Percentiles rank a stretch among this genome's conserved stretches.
These are phyloP conservation scores for Paedocypris sp. DNA, from an alignment of 2,113 vertebrate species.

Conservation along the genomic window DNA sequence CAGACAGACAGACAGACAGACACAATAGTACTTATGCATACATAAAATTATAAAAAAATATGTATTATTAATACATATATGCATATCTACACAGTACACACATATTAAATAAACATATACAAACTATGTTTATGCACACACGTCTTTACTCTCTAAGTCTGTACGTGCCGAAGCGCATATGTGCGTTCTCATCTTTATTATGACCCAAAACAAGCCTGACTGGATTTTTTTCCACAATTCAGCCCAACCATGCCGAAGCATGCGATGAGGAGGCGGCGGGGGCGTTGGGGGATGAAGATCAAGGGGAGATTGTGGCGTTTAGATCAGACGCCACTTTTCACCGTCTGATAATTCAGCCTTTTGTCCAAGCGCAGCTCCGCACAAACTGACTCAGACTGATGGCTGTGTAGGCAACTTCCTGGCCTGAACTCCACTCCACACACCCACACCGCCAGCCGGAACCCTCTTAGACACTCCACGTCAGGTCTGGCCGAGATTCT, in stretches of 20 bases:
- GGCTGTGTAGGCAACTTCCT: constrained; percentile 57
- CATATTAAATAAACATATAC: too few species aligned
- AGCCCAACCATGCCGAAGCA: constrained; percentile 7
- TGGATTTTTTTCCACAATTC: background rate
- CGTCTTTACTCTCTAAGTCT: background rate
- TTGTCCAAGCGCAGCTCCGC: constrained; percentile 36
- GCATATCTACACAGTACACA: too few species aligned
- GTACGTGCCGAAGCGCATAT: background rate
- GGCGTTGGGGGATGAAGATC: constrained; percentile 9
- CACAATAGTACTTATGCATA: too few species aligned
- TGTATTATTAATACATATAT: too few species aligned
- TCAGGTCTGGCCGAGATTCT: constrained; percentile 35
- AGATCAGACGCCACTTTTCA: constrained; percentile 41
- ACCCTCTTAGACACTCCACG: constrained; percentile 35
- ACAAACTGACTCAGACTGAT: constrained; percentile 51
- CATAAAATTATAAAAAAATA: too few species aligned
- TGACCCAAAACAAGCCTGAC: background rate
- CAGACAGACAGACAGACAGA: too few species aligned
- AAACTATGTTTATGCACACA: too few species aligned
- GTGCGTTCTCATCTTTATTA: background rate
- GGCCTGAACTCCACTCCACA: constrained; percentile 35
- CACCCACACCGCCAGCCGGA: constrained; percentile 30
- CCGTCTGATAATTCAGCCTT: constrained; percentile 46
- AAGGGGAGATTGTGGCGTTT: constrained; percentile 18
- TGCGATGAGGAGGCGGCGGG: constrained; percentile 18